Evolutionary conservation across 92 coral and sea anemone genomes (phyloP).

Genomic region (Heteractis magnifica): DNA sequence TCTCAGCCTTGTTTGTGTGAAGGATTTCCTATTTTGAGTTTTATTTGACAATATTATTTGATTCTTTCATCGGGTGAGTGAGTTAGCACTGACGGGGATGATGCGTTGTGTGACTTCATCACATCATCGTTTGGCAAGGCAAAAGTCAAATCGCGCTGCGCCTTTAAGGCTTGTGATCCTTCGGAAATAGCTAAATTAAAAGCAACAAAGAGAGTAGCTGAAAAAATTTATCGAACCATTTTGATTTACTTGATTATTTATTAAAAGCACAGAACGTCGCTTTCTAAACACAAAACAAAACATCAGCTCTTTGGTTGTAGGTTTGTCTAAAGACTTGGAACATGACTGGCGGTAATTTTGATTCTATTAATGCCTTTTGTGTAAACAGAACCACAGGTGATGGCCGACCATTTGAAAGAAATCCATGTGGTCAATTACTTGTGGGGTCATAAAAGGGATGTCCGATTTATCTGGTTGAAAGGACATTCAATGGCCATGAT

Average conservation of each 20-base stretch:
- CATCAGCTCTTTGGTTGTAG: not conserved
- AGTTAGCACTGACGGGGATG: not conserved
- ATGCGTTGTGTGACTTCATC: not conserved
- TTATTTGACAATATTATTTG: not conserved
- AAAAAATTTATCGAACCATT: not conserved
- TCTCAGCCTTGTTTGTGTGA: not conserved
- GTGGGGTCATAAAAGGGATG: not conserved
- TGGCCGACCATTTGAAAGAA: slow-evolving; percentile 23
- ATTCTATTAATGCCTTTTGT: slow-evolving; percentile 23
- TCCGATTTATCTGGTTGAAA: slow-evolving; percentile 6
- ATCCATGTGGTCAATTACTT: slow-evolving; percentile 13
- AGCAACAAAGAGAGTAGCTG: not conserved
- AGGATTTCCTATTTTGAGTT: not conserved
- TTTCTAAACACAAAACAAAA: not conserved
- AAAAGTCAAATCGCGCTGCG: not conserved
- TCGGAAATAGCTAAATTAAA: not conserved
- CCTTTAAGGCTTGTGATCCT: not conserved
- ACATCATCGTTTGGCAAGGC: not conserved
- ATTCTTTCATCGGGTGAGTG: not conserved
- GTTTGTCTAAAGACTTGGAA: slow-evolving; percentile 2
- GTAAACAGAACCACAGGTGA: slow-evolving; percentile 39
- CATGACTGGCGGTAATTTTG: not conserved
- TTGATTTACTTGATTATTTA: not conserved
- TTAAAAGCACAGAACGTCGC: not conserved
- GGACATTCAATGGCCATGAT: not conserved